Base-by-base conservation (phyloP, 2,797 vertebrate genomes). In the Neostethus bicornis region DNA sequence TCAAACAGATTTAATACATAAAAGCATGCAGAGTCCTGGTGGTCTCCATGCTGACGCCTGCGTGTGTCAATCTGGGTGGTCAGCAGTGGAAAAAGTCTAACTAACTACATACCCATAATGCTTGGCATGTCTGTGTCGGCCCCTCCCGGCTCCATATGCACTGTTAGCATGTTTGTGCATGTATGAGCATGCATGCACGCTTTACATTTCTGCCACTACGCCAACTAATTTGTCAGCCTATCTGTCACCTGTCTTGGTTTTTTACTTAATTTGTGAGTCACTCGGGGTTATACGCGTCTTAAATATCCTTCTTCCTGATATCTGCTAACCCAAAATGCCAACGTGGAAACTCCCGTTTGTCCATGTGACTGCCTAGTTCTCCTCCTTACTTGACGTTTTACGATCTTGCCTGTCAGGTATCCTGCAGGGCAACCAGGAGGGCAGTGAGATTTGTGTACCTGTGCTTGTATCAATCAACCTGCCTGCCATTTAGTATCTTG, bases 51-150 rank as follows among this genome's bases (percentile, higher is more conserved):
- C 58, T 75, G 73, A 74, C 51, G 73, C 60, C 66, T 65, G 73
- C 55, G 51, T 63, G 75, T 72, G 69, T 75, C 72, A 63, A 28
- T 83, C 72, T 92, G 91, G 89, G 90, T 88, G 89, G 89, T 89
- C 90, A 85, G 79, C 61, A 49, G 70, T 61, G 58, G 66, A 77
- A 70, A 78, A 72, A 71, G 85, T 79, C 80, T 73, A 67, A 86
- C 83, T 78, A 84, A 80, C 78, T 69, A 70, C 85, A 88, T 91
- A 84, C 86, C 80, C 77, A 24, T 88, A 87, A 81, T 90, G 80
- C 83, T 85, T 89, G 78, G 73, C 65, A 88, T 90, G 75, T 79
- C 80, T 87, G 54, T 75, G 39, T 21, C 66, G 50, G 62, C 62
- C 80, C 70, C 51, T 66, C 73, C 78, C 58, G 79, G 76, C 75